These are phyloP conservation scores for Florisuga fusca DNA, from an alignment of 2,797 vertebrate genomes.

Conservation along the genomic window DNA sequence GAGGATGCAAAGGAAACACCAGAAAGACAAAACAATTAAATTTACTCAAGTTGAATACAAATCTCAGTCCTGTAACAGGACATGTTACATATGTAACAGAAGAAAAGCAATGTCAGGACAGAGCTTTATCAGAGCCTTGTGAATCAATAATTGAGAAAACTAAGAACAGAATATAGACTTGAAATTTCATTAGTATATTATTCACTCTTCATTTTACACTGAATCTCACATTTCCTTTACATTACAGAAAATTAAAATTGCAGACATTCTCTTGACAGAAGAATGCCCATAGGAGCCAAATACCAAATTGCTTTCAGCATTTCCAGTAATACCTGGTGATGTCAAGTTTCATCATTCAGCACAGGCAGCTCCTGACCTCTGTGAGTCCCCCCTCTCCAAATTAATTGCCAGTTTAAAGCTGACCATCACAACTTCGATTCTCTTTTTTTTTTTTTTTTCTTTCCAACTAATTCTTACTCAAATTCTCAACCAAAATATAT, in stretches of 20 bases:
- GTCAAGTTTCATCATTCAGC: constrained; percentile 59
- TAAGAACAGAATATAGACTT: not conserved
- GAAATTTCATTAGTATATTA: not conserved
- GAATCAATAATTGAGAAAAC: not conserved
- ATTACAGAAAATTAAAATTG: constrained; percentile 47
- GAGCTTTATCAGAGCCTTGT: not conserved
- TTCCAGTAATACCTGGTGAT: constrained; percentile 21
- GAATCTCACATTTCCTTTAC: constrained; percentile 7
- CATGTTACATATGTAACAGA: not conserved
- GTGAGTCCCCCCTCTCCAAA: constrained; percentile 30
- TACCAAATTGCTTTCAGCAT: constrained; percentile 21
- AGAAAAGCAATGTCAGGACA: not conserved
- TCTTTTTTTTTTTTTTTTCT: not conserved
- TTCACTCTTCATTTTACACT: constrained; percentile 25
- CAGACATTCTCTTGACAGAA: constrained; percentile 35
- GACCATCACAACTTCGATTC: constrained; percentile 14
- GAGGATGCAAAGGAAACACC: not conserved
- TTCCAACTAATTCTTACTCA: not conserved
- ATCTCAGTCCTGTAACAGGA: not conserved
- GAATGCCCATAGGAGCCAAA: not conserved
- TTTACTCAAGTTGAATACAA: not conserved
- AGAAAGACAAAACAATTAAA: not conserved
- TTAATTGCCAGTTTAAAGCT: constrained; percentile 40
- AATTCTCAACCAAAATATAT: not conserved
- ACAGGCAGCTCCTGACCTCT: constrained; percentile 33